phyloP scores from a whole-genome alignment of 2,113 vertebrate species.

The Rhinopomastus cyanomelas region DNA sequence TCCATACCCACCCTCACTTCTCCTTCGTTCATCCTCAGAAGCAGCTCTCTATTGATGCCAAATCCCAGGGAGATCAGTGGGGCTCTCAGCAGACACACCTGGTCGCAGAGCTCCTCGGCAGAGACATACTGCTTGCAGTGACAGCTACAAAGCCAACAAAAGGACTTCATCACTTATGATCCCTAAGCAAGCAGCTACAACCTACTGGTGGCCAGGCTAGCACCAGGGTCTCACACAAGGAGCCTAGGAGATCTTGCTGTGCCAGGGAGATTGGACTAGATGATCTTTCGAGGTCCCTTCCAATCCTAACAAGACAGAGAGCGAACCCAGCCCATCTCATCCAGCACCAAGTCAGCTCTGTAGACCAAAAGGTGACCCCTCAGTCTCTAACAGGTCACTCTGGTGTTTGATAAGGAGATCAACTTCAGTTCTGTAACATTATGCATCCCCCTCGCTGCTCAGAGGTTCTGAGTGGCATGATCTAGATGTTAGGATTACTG shows the following conservation, averaged over 20 bases:
- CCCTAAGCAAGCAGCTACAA: background rate
- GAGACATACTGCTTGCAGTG: constrained; percentile 84
- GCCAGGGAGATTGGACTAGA: too few relatives aligned
- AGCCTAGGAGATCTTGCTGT: too few relatives aligned
- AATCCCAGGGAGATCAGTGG: constrained; percentile 78
- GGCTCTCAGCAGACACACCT: constrained; percentile 79
- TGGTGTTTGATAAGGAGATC: too few relatives aligned
- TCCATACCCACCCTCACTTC: constrained; percentile 58
- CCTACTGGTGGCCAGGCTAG: background rate
- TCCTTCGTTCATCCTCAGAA: constrained; percentile 69
- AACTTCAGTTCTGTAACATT: background rate
- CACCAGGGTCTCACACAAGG: background rate
- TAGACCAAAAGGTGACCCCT: background rate
- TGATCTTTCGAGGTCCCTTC: too few relatives aligned
- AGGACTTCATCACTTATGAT: fast-evolving
- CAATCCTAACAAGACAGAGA: background rate
- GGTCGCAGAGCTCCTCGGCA: constrained; percentile 87
- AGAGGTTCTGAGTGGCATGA: too few relatives aligned
- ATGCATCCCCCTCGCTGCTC: background rate
- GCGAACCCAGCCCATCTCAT: background rate
- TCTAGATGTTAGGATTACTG: too few relatives aligned
- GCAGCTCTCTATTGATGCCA: constrained; percentile 72
- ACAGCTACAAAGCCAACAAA: constrained; percentile 70
- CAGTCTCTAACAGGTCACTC: too few relatives aligned
- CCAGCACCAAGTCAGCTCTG: background rate